Base-by-base conservation (phyloP, 2,113 vertebrate genomes). In the Actinemys pallida region DNA sequence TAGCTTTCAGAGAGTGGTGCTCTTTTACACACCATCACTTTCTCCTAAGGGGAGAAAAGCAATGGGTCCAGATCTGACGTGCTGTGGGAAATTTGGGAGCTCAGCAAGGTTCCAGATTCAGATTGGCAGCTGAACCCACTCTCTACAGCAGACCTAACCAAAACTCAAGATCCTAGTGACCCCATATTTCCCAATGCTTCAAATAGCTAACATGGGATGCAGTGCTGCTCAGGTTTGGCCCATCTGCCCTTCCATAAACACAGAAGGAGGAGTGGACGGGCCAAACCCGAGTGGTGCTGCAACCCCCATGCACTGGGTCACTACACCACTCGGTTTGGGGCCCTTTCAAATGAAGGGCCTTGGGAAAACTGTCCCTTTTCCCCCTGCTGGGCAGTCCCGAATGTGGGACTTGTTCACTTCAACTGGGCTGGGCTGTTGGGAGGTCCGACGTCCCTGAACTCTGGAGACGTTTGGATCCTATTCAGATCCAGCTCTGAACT, bases 401-500 rank as follows among this genome's bases (percentile, higher is more conserved):
- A 59, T 13, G 11, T 31, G 57, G 57, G 57, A 29, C 27, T 59
- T 59, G 62, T 65, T 65, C 31, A 65, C 62, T 19, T n/a, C 31
- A 35, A n/a, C 31, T 31, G 17, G 31, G 31, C 8, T 31, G 6
- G 29, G 29, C 59, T 62, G 31, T 62, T 59, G 29, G 59, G 59
- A 29, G 31, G 59, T 35, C 29, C 6, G 7, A 62, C 3, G 3
- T 6, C 59, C 29, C 13, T 31, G 7, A 78, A 54, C 57, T 91
- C 57, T 91, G 53, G 54, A 83, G 16, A 42, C 25, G 2, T n/a
- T 24, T 84, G 83, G 65, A 93, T 5, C 49, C 52, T 6, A 80
- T 92, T 94, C 94, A 94, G 83, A 62, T 62, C 86, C 87, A 83
- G 24, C 76, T 81, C 85, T 94, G 89, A 95, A 78, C 81, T 89